These are phyloP conservation scores for Pecten maximus DNA, from an alignment of 2,888 invertebrate genomes.

Conservation along the genomic window DNA sequence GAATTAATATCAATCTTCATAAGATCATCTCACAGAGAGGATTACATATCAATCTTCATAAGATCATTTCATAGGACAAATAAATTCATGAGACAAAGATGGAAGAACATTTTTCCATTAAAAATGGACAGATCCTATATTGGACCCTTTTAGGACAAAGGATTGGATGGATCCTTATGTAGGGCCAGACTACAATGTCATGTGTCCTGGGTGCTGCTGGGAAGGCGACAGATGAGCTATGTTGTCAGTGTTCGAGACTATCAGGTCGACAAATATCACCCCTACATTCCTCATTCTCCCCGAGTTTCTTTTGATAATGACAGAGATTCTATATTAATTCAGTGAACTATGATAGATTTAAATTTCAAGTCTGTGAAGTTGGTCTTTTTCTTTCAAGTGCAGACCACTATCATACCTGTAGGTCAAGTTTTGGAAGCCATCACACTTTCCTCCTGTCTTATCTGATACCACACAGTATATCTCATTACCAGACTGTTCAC, in stretches of 20 bases:
- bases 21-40: too few relatives aligned
- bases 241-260: background rate
- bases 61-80: too few relatives aligned
- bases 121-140: background rate
- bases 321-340: slow-evolving; percentile 35
- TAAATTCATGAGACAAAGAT: too few relatives aligned
- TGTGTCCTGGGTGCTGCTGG: background rate
- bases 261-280: background rate
- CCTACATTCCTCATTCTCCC: slow-evolving; percentile 8
- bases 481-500: background rate
- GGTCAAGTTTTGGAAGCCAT: background rate
- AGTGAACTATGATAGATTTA: slow-evolving; percentile 30
- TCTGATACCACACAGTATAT: background rate
- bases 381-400: slow-evolving; percentile 19
- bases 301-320: background rate
- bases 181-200: background rate
- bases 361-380: slow-evolving; percentile 17
- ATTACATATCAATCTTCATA: too few relatives aligned
- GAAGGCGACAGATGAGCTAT: background rate
- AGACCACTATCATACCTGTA: slow-evolving; percentile 12
- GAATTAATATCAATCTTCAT: too few relatives aligned
- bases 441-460: background rate
- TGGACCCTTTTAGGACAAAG: background rate
- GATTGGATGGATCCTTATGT: background rate
- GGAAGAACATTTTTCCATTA: too few relatives aligned